Evolutionary conservation across 2,113 vertebrate species (phyloP).

Genomic region (Catharus bicknelli): DNA sequence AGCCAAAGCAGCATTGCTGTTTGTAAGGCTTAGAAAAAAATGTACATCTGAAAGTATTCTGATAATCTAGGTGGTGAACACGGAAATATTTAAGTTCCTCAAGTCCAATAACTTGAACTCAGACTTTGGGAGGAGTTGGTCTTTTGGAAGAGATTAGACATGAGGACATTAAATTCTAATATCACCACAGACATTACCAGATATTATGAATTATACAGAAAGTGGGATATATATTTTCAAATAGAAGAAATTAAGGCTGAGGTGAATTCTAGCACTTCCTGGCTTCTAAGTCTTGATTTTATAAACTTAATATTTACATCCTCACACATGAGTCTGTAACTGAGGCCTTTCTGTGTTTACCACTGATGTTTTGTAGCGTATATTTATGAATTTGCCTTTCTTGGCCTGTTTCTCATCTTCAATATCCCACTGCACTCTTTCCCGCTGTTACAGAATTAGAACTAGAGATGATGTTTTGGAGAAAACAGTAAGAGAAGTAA

Average conservation of each 20-base stretch:
- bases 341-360: neutral
- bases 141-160: neutral
- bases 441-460: neutral
- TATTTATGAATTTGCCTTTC: neutral
- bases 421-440: too few relatives aligned
- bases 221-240: neutral
- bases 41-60: neutral
- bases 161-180: neutral
- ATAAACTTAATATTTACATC: neutral
- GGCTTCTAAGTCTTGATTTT: neutral
- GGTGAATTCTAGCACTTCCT: neutral
- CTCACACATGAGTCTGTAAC: rapidly evolving
- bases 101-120: neutral
- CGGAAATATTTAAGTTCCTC: neutral
- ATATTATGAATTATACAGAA: neutral
- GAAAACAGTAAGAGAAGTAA: neutral
- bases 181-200: neutral
- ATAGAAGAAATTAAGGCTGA: neutral
- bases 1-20: neutral
- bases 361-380: neutral
- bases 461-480: neutral
- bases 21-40: neutral
- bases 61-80: neutral
- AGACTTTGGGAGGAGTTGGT: neutral
- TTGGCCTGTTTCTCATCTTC: neutral